Evolutionary conservation across 1,140 invertebrate species (phyloP).

Genomic region (Cryptotermes secundus): DNA sequence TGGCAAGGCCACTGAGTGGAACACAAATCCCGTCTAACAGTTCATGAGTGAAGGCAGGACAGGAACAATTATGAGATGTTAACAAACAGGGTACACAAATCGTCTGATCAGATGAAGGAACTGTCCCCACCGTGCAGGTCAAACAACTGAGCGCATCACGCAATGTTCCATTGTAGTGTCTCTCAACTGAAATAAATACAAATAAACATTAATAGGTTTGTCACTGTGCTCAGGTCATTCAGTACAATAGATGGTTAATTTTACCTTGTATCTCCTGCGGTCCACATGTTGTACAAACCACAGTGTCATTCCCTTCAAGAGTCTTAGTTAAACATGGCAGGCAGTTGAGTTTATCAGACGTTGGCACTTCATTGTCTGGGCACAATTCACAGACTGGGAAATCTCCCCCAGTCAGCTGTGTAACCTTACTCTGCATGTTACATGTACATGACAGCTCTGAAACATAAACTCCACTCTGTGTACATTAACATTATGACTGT

Average conservation of each 20-base stretch:
- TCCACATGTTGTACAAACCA: slow-evolving; percentile 20
- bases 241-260: neutral
- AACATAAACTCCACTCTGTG: neutral
- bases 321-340: slow-evolving; percentile 5
- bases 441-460: slow-evolving; percentile 30
- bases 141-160: slow-evolving; percentile 47
- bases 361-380: slow-evolving; percentile 20
- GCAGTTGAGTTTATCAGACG: slow-evolving; percentile 1
- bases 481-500: neutral
- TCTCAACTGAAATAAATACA: slow-evolving; percentile 46
- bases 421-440: slow-evolving; percentile 27
- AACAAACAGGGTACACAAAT: slow-evolving; percentile 51
- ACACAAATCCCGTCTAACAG: slow-evolving; percentile 49
- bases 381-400: slow-evolving; percentile 29
- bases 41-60: slow-evolving; percentile 41
- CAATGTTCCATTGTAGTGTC: slow-evolving; percentile 47
- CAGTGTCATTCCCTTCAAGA: neutral
- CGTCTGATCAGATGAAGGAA: slow-evolving; percentile 46
- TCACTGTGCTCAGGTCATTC: too few relatives aligned
- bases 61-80: slow-evolving; percentile 39
- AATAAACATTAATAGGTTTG: too few relatives aligned
- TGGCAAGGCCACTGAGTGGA: slow-evolving; percentile 40
- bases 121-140: slow-evolving; percentile 49
- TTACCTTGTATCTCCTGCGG: neutral
- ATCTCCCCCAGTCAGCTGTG: neutral